Conservation (phyloP, 2,888 invertebrate species). For the Xestia rhomboidea region DNA sequence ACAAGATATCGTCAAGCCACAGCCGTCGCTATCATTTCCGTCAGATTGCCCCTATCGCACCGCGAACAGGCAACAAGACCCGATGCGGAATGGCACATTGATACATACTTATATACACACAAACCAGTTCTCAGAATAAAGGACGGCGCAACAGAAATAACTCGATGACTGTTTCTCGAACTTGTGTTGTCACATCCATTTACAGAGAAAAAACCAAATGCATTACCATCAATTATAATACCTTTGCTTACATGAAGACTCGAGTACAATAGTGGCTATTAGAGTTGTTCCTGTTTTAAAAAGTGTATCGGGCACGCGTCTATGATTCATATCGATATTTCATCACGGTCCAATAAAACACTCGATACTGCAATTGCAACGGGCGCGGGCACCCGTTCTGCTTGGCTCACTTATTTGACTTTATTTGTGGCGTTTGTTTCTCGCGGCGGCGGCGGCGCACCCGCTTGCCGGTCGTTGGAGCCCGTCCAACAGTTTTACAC, state of each 20-base stretch:
- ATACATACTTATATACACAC: constrained; percentile 61
- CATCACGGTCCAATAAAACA: constrained; percentile 70
- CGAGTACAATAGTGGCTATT: constrained; percentile 8
- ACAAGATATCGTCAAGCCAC: constrained; percentile 63
- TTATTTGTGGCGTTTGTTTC: constrained; percentile 89
- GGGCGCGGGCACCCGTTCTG: constrained; percentile 69
- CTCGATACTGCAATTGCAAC: constrained; percentile 70
- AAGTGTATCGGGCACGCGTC: constrained; percentile 51
- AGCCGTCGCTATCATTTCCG: constrained; percentile 76
- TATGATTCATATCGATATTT: constrained; percentile 69
- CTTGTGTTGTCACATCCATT: constrained; percentile 66
- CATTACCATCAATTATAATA: constrained; percentile 25
- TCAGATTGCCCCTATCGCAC: constrained; percentile 74
- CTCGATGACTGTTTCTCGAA: constrained; percentile 74
- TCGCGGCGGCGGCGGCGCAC: constrained; percentile 71
- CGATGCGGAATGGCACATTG: constrained; percentile 67
- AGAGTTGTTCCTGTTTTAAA: constrained; percentile 25
- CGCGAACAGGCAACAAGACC: constrained; percentile 72
- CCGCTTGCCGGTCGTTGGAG: constrained; percentile 84
- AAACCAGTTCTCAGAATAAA: constrained; percentile 75
- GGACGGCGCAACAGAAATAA: constrained; percentile 75
- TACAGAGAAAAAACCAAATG: constrained; percentile 54
- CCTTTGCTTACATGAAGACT: constrained; percentile 5
- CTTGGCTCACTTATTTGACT: constrained; percentile 87
- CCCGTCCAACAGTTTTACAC: constrained; percentile 89